Evolutionary conservation across 2,888 invertebrate species (phyloP), one percentile per base, ranked within the genome.

Genomic region (Xestia xanthographa): DNA sequence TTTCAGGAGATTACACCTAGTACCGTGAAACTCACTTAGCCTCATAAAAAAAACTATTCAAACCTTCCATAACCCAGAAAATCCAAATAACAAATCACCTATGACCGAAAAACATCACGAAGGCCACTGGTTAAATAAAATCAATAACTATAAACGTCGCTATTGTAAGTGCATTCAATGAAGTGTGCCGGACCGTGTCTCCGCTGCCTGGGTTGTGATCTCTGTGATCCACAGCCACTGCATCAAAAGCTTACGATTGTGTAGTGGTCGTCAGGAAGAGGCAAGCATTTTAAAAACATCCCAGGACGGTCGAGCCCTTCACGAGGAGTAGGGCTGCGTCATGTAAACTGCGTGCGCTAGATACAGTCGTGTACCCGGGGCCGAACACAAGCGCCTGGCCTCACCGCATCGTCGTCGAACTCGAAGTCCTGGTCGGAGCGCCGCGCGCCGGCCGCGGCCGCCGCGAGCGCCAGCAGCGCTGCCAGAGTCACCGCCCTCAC

Each of bases 331-430:
- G 45, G 41, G 67, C 43, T n/a, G 66, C 29, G 43, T 34, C 63
- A 20, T 22, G 17, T 22, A 26, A 48, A 20, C 22, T 58, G 45
- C n/a, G 43, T 63, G 56, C 63, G 41, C 63, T 63, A 50, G 41
- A 11, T n/a, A 81, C 63, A 75, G 75, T 58, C 41, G 76, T 67
- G 72, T 41, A 60, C 26, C 50, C 34, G 60, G n/a, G 41, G 66
- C 14, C 38, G 11, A 17, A 67, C 26, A 34, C 62, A 41, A n/a
- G 29, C 58, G 20, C 60, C 34, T 14, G 12, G 63, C 34, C 91
- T 93, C 90, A 95, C 95, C 93, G 92, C 91, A 72, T 93, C 93
- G 86, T 96, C 96, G 89, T 94, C 95, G 92, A 96, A 96, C 92
- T 96, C 96, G 92, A 96, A 96, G 93, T 96, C 96, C 85, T 93